phyloP scores from a whole-genome alignment of 2,888 invertebrate species.

The Maniola hyperantus region DNA sequence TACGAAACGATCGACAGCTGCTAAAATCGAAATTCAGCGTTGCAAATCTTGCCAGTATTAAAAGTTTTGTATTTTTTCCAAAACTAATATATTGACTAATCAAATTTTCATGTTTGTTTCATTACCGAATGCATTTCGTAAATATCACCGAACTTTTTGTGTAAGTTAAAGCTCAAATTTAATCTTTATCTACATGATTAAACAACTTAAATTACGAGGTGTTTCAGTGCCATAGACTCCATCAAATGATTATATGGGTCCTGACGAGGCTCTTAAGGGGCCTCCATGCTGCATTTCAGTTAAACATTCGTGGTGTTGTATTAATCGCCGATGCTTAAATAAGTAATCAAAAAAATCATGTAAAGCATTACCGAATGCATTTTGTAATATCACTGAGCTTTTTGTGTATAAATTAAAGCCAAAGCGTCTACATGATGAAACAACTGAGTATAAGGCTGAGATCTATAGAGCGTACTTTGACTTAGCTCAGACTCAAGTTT shows the following conservation, averaged over 20 bases:
- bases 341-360: no score
- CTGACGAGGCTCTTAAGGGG: constrained; percentile 63
- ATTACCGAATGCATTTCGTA: not conserved
- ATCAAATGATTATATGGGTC: constrained; percentile 50
- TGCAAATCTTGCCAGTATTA: not conserved
- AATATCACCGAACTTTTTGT: not conserved
- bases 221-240: no score
- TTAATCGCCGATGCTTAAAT: constrained; percentile 74
- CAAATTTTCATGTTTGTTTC: constrained; percentile 1
- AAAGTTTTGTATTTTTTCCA: constrained; percentile 21
- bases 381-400: no score
- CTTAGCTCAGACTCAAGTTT: no score
- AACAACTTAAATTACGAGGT: no score
- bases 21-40: constrained; percentile 3
- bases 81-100: constrained; percentile 23
- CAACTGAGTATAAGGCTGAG: no score
- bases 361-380: no score
- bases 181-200: no score
- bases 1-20: constrained; percentile 10
- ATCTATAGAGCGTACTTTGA: no score
- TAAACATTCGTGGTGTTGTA: constrained; percentile 70
- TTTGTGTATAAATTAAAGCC: no score
- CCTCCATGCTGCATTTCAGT: constrained; percentile 65
- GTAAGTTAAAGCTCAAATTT: not conserved
- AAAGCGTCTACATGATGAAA: no score